These are phyloP conservation scores for Entelurus aequoreus DNA, from an alignment of 2,113 vertebrate species.

Conservation along the genomic window DNA sequence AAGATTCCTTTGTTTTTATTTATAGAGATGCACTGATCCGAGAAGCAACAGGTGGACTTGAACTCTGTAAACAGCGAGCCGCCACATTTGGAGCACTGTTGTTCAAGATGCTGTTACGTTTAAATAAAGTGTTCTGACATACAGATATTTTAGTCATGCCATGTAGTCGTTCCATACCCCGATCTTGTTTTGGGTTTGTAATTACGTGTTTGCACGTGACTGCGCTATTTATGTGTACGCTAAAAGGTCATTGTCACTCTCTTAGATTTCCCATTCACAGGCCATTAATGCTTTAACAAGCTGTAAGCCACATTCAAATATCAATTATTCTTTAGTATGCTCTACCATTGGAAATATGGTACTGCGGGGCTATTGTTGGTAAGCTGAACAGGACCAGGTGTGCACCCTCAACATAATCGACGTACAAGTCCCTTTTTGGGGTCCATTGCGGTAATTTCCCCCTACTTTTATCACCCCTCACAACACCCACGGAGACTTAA, in stretches of 20 bases:
- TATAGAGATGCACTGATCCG: constrained; percentile 53
- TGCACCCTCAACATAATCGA: constrained; percentile 28
- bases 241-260: constrained; percentile 45
- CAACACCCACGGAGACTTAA: constrained; percentile 48
- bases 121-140: constrained; percentile 13
- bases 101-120: constrained; percentile 23
- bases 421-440: constrained; percentile 19
- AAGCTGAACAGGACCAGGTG: constrained; percentile 42
- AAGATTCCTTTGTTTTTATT: constrained; percentile 55
- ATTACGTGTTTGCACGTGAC: constrained; percentile 10
- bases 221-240: constrained; percentile 19
- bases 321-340: constrained; percentile 49
- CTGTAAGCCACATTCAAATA: constrained; percentile 36
- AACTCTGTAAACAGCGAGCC: constrained; percentile 23
- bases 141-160: no score
- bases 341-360: constrained; percentile 25
- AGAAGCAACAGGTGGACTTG: constrained; percentile 54
- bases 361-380: constrained; percentile 28
- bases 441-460: constrained; percentile 51
- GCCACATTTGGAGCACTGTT: constrained; percentile 24
- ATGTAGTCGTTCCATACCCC: neutral
- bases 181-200: neutral
- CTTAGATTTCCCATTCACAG: constrained; percentile 58
- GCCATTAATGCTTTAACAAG: constrained; percentile 57
- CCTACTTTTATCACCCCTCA: constrained; percentile 9